Percentiles rank a stretch among this genome's conserved stretches.
phyloP scores from a whole-genome alignment of 2,888 invertebrate species.

The Polia nebulosa region DNA sequence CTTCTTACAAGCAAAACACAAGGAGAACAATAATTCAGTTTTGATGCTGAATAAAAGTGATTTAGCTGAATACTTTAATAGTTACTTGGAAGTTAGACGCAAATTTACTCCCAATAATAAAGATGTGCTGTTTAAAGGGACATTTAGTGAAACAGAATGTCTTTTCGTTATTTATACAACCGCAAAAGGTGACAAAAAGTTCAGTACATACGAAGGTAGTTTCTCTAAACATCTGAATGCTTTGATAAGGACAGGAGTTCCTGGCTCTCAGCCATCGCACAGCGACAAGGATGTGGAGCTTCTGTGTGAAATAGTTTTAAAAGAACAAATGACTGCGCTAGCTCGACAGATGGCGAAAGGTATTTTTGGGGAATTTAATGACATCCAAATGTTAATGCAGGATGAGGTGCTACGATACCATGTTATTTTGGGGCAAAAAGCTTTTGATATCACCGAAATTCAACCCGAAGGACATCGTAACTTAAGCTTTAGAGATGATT shows the following conservation, averaged over 20 bases:
- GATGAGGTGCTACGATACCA: constrained; percentile 41
- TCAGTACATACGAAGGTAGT: neutral
- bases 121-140: constrained; percentile 32
- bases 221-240: constrained; percentile 16
- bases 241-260: constrained; percentile 43
- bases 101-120: neutral
- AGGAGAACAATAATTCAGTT: constrained; percentile 8
- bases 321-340: constrained; percentile 27
- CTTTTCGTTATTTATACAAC: constrained; percentile 55
- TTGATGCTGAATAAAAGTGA: neutral
- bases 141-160: constrained; percentile 27
- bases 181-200: constrained; percentile 28
- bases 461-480: constrained; percentile 22
- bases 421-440: constrained; percentile 35
- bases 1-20: constrained; percentile 30
- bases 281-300: constrained; percentile 19
- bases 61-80: neutral
- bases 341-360: constrained; percentile 30
- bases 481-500: constrained; percentile 22
- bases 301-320: constrained; percentile 16
- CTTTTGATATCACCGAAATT: constrained; percentile 40
- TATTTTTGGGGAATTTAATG: constrained; percentile 7
- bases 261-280: constrained; percentile 20
- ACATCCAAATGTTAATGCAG: constrained; percentile 28
- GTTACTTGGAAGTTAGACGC: neutral